Percentiles rank a stretch among this genome's conserved stretches.
These are phyloP conservation scores for Hormaphis cornu DNA, from an alignment of 1,140 invertebrate species.

Conservation along the genomic window DNA sequence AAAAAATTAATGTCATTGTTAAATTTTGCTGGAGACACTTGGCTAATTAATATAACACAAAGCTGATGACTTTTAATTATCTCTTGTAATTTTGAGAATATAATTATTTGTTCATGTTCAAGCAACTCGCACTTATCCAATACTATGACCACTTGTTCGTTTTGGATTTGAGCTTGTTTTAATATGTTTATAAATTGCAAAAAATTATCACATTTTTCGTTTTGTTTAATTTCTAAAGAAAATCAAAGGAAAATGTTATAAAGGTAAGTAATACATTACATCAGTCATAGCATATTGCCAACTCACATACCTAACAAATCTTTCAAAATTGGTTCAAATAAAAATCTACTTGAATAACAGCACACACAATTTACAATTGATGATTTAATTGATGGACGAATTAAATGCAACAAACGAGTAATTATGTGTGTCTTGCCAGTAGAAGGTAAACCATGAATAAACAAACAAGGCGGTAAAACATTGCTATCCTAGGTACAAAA, in stretches of 20 bases:
- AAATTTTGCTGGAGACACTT: conserved; percentile 72
- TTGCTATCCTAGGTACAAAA: conserved; percentile 27
- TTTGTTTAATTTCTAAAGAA: conserved; percentile 51
- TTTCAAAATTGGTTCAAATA: conserved; percentile 65
- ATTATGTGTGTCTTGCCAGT: conserved; percentile 70
- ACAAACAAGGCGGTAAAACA: conserved; percentile 44
- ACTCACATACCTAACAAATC: conserved; percentile 45
- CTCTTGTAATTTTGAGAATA: conserved; percentile 62
- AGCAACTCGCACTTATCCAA: conserved; percentile 72
- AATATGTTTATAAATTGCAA: conserved; percentile 45
- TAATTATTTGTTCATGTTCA: conserved; percentile 56
- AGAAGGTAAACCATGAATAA: conserved; percentile 66
- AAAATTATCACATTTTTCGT: conserved; percentile 43
- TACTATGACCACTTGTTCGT: conserved; percentile 41
- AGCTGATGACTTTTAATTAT: conserved; percentile 57
- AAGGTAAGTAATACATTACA: conserved; percentile 45
- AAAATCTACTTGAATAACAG: conserved; percentile 61
- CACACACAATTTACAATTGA: conserved; percentile 72
- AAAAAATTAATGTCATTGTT: conserved; percentile 40
- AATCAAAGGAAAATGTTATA: conserved; percentile 44
- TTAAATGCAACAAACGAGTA: conserved; percentile 45
- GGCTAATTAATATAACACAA: conserved; percentile 64
- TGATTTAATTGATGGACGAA: conserved; percentile 51
- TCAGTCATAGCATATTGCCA: conserved; percentile 49
- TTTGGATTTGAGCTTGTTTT: conserved; percentile 9